Evolutionary conservation across 2,888 invertebrate species (phyloP).

Genomic region (Habroteleia sp.): DNA sequence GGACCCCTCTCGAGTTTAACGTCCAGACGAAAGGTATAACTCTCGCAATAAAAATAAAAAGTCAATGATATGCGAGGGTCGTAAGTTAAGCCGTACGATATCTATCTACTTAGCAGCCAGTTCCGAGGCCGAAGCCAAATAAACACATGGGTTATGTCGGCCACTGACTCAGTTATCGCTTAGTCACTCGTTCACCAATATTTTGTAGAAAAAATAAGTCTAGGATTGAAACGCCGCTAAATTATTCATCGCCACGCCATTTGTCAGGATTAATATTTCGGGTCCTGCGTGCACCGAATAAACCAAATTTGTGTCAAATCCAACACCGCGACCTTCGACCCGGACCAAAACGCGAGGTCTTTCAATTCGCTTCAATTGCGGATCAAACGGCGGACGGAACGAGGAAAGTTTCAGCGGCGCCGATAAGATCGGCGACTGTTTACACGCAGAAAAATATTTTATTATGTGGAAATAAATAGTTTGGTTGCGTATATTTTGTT

Average conservation of each 20-base stretch:
- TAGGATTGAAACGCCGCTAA: constrained; percentile 52
- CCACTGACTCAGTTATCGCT: constrained; percentile 66
- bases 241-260: constrained; percentile 48
- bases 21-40: constrained; percentile 66
- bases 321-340: no score
- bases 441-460: no score
- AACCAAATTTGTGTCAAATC: no score
- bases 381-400: constrained; percentile 2
- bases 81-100: constrained; percentile 65
- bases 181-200: constrained; percentile 65
- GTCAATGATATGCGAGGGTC: constrained; percentile 66
- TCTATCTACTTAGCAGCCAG: constrained; percentile 66
- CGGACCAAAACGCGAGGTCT: no score
- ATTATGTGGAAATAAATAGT: no score
- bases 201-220: constrained; percentile 61
- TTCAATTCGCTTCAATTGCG: no score
- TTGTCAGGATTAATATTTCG: constrained; percentile 47
- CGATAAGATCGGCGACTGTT: constrained; percentile 28
- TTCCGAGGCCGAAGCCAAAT: constrained; percentile 69
- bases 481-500: no score
- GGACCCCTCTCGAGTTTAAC: constrained; percentile 65
- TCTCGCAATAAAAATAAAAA: constrained; percentile 66
- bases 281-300: no score
- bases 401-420: constrained; percentile 23
- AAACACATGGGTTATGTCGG: constrained; percentile 66